Evolutionary conservation across 2,113 vertebrate genomes (phyloP), one percentile per base, ranked within the genome.

Genomic region (Bubo blakistoni): DNA sequence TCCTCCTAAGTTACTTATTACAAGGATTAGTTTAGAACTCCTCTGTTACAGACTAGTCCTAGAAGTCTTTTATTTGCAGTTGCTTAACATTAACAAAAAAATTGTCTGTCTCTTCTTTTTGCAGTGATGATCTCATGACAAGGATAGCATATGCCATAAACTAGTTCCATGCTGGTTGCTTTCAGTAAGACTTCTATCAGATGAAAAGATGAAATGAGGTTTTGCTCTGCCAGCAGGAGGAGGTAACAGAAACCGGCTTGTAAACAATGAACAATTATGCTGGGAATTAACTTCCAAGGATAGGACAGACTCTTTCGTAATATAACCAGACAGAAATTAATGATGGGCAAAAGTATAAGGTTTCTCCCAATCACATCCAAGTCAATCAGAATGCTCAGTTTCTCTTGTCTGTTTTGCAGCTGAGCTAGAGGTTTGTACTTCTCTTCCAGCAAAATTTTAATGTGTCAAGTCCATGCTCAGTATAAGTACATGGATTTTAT

Each of bases 401-500:
- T 95, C 58, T 69, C 52, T 57, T 51, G 63, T 38, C 20, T 12
- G 4, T 36, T 84, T 97, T 77, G 52, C 40, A 88, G 73, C 13
- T 79, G 81, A 86, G 52, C 57, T 69, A 46, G 70, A 79, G 84
- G 65, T 89, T 95, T 92, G 76, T 82, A 89, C 81, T 96, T 96
- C 55, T 93, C 54, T 91, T 95, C 20, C 26, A 92, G 69, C n/a
- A 94, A 82, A 94, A 44, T 86, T 94, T 85, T 95, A 92, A 74
- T 17, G 16, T 72, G 58, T 92, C 69, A 94, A 92, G 73, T 95
- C 81, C 29, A 94, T 86, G 46, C 63, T 95, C 59, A 94, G 83
- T 95, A 92, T 80, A 97, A 87, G 84, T 86, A 95, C 34, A 55
- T 81, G 65, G 74, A 91, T 92, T 98, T 98, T 97, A 97, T 92